phyloP scores from a whole-genome alignment of 2,797 vertebrate species.

The Pempheris klunzingeri region DNA sequence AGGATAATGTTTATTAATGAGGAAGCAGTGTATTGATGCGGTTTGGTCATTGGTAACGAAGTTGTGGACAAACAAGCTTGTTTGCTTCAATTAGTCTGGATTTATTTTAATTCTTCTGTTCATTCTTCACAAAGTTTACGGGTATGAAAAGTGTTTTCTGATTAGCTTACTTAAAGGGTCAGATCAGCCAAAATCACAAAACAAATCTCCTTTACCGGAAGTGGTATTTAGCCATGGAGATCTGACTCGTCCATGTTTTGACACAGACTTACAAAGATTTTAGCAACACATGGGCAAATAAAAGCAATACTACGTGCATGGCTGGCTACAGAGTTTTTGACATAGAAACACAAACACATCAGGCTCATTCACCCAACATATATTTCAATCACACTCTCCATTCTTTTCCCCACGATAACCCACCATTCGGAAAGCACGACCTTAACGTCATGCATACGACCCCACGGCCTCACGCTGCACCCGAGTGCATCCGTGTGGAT shows the following conservation, averaged over 20 bases:
- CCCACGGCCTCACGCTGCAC: neutral
- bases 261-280: neutral
- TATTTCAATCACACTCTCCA: neutral
- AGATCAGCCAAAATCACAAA: neutral
- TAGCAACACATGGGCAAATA: neutral
- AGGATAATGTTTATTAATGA: constrained; percentile 33
- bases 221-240: neutral
- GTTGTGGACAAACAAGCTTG: neutral
- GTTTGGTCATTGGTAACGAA: constrained; percentile 4
- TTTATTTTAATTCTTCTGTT: neutral
- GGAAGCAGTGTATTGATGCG: neutral
- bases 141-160: neutral
- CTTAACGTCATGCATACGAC: rapidly evolving
- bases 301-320: neutral
- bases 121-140: no score
- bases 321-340: neutral
- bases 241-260: neutral
- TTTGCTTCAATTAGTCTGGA: neutral
- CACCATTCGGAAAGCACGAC: neutral
- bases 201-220: neutral
- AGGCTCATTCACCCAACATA: neutral
- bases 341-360: neutral
- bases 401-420: neutral
- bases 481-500: neutral
- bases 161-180: neutral